Base-by-base conservation (phyloP, 2,888 invertebrate genomes). In the Acronicta leporina region DNA sequence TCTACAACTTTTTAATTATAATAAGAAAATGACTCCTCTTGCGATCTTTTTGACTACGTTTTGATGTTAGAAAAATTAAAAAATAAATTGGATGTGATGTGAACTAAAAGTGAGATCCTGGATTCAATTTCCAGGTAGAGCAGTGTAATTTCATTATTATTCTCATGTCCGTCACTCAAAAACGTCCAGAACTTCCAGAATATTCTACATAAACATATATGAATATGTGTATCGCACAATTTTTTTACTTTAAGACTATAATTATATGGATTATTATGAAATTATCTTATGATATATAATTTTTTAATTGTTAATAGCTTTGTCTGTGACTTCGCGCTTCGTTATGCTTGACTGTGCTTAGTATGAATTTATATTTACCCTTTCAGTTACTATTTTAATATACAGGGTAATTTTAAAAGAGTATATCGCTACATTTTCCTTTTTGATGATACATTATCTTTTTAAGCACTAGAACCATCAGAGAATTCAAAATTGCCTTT, bases 221-320 rank as follows among this genome's bases (percentile, higher is more conserved):
- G 30, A 10, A 35, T 33, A 51, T 35, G 53, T 56, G 5, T 58
- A 44, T 63, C 73, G 79, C 77, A 77, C 79, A 77, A 77, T 76
- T 76, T 79, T n/a, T 79, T 42, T 76, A 66, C 55, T 76, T 51
- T 71, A 62, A 30, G 6, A 42, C 45, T 38, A 45, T 68, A 59
- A 9, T 11, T 25, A 7, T 73, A 71, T 57, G 40, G 30, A 50
- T 41, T 51, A 68, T 33, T 52, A 55, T 69, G 51, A 40, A 55
- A 59, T 43, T 63, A 47, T 63, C 61, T 71, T 68, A 72, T 61
- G 64, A 67, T 70, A 56, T 53, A 48, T 69, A 15, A 41, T 27
- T 56, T 51, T 55, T 48, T 43, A 40, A 13, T 20, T 43, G 49
- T 59, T 38, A 53, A 25, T 56, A 56, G 60, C 58, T 77, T 63